Evolutionary conservation across 2,888 invertebrate species (phyloP).

Genomic region (Acanthoscelides obtectus): DNA sequence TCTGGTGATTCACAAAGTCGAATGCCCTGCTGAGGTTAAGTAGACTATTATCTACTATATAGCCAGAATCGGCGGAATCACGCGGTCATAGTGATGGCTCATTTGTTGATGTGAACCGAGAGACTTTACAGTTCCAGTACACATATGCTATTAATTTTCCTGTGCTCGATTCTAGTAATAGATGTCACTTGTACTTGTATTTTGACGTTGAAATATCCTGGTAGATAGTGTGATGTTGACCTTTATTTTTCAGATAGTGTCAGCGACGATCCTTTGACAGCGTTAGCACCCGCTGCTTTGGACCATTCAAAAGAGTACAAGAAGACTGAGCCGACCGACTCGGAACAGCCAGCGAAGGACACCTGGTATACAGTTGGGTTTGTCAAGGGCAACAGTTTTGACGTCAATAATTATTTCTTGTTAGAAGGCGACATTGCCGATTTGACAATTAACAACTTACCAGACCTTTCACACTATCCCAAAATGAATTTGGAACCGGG

Average conservation of each 20-base stretch:
- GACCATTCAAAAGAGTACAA: conserved; percentile 43
- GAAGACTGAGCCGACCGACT: conserved; percentile 32
- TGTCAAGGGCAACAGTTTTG: conserved; percentile 77
- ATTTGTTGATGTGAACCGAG: too few relatives aligned
- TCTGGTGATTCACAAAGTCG: too few relatives aligned
- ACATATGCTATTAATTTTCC: too few relatives aligned
- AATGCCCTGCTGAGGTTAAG: too few relatives aligned
- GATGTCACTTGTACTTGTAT: too few relatives aligned
- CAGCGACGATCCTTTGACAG: conserved; percentile 32
- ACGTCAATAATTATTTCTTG: conserved; percentile 68
- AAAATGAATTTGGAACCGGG: conserved; percentile 80
- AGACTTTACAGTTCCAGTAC: too few relatives aligned
- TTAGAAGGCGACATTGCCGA: conserved; percentile 60
- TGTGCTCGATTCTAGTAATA: too few relatives aligned
- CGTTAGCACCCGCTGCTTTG: conserved; percentile 49
- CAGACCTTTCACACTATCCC: conserved; percentile 65
- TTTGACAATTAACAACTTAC: conserved; percentile 67
- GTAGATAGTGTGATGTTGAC: conserved; percentile 88
- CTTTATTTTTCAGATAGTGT: conserved; percentile 13
- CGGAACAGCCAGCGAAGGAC: conserved; percentile 49
- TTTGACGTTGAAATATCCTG: too few relatives aligned
- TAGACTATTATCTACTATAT: too few relatives aligned
- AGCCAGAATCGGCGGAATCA: too few relatives aligned
- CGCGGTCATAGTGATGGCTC: too few relatives aligned
- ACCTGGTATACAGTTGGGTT: conserved; percentile 94